A percentile compares a stretch with the other conserved stretches of the same genome.
These are phyloP conservation scores for Meteorus cinctellus DNA, from an alignment of 2,888 invertebrate genomes.

Conservation along the genomic window DNA sequence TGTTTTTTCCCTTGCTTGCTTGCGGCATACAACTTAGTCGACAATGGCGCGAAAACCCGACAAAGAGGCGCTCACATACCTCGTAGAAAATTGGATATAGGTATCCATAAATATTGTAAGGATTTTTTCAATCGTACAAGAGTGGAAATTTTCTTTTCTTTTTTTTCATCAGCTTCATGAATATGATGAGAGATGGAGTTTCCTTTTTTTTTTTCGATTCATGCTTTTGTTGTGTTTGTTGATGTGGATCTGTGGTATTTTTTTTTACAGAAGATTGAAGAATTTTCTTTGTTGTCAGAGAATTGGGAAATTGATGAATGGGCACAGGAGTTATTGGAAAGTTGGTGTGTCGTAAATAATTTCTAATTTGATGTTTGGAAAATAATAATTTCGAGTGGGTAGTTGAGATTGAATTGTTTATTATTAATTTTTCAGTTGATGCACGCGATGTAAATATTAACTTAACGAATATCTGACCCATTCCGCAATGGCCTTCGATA, in stretches of 20 bases:
- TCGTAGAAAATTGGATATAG: slow-evolving; percentile 14
- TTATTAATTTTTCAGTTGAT: too few relatives aligned
- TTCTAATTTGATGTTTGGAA: too few relatives aligned
- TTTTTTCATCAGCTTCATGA: neutral
- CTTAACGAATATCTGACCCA: too few relatives aligned
- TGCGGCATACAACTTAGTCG: neutral
- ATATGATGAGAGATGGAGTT: neutral
- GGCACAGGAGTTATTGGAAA: too few relatives aligned
- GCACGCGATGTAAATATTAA: too few relatives aligned
- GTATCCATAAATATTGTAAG: slow-evolving; percentile 15
- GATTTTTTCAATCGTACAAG: neutral
- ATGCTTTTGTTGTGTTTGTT: neutral
- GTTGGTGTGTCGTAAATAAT: too few relatives aligned
- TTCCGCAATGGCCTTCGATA: too few relatives aligned
- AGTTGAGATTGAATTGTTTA: too few relatives aligned
- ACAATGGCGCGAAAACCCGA: slow-evolving; percentile 25
- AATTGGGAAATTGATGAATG: too few relatives aligned
- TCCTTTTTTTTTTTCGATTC: neutral
- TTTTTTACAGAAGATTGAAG: too few relatives aligned
- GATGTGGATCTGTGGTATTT: neutral
- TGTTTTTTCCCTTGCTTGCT: neutral
- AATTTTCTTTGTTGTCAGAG: too few relatives aligned
- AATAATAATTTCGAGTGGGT: too few relatives aligned
- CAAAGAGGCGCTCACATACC: slow-evolving; percentile 9
- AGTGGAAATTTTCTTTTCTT: neutral